Conservation (phyloP, 2,888 invertebrate species). For the Ctena decussata region DNA sequence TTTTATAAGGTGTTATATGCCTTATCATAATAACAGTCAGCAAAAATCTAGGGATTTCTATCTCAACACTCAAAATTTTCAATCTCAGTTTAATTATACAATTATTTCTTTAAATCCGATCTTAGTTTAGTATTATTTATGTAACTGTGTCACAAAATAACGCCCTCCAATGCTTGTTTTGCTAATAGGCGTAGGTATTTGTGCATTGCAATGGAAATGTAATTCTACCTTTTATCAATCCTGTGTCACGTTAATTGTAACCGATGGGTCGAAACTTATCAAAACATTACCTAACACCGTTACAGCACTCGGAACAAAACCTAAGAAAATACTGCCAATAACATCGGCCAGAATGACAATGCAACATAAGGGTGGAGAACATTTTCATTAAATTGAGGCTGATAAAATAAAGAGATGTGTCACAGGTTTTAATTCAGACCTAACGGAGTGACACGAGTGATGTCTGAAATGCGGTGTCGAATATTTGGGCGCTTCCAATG, state of each 20-base stretch:
- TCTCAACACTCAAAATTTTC: no score
- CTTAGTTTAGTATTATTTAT: no score
- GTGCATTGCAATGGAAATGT: not conserved
- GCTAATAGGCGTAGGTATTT: not conserved
- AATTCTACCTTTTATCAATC: not conserved
- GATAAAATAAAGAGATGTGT: not conserved
- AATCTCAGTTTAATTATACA: no score
- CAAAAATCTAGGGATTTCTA: no score
- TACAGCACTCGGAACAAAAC: not conserved
- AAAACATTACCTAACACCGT: not conserved
- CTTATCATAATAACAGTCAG: no score
- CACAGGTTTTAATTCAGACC: not conserved
- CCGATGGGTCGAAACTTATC: slow-evolving; percentile 6
- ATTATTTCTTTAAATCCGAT: no score
- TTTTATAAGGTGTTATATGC: no score
- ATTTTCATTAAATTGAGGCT: not conserved
- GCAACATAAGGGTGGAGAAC: not conserved
- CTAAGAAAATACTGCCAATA: not conserved
- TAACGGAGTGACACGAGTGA: not conserved
- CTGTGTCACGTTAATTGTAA: not conserved
- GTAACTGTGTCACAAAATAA: not conserved
- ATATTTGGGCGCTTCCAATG: no score
- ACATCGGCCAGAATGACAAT: not conserved
- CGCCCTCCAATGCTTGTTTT: not conserved
- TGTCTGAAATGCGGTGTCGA: no score